These are phyloP conservation scores for Mnemiopsis leidyi DNA, from an alignment of 37 sponge, comb jelly and placozoan species.

Conservation along the genomic window DNA sequence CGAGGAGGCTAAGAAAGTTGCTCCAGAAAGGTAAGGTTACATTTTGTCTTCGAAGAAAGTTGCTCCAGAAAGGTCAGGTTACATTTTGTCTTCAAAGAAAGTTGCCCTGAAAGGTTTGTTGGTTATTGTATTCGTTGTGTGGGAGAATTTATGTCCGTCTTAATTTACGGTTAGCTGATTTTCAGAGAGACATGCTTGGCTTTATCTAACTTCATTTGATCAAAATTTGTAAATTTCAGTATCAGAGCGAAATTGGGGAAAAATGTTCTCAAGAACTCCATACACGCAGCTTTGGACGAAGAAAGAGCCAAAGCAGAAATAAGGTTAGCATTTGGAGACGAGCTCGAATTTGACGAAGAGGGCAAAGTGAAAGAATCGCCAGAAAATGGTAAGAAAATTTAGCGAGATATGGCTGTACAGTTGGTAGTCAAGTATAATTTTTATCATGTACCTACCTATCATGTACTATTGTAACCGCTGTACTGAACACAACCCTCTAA, in stretches of 20 bases:
- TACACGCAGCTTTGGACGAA: conserved; percentile 79
- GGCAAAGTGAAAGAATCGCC: neutral
- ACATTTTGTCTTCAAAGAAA: conserved; percentile 73
- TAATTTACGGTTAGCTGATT: no score
- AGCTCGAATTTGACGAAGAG: conserved; percentile 63
- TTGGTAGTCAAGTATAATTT: neutral
- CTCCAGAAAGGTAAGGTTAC: conserved; percentile 72
- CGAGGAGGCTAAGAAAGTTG: conserved; percentile 74
- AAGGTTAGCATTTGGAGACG: conserved; percentile 74
- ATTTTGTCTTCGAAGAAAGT: conserved; percentile 73
- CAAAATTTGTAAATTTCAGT: conserved; percentile 10
- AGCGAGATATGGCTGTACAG: neutral
- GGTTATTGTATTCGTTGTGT: no score
- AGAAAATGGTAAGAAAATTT: neutral
- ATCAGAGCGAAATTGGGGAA: conserved; percentile 84
- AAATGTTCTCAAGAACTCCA: conserved; percentile 81
- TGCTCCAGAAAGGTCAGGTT: conserved; percentile 72
- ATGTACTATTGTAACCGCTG: no score
- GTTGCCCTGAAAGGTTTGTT: conserved; percentile 72
- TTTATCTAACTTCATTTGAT: no score
- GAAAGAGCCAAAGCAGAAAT: conserved; percentile 77
- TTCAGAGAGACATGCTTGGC: no score
- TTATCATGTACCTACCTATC: no score
- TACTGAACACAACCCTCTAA: no score
- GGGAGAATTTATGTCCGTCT: no score